A percentile compares a stretch with the other conserved stretches of the same genome.
These are phyloP conservation scores for Centropristis striata DNA, from an alignment of 2,113 vertebrate genomes.

Conservation along the genomic window DNA sequence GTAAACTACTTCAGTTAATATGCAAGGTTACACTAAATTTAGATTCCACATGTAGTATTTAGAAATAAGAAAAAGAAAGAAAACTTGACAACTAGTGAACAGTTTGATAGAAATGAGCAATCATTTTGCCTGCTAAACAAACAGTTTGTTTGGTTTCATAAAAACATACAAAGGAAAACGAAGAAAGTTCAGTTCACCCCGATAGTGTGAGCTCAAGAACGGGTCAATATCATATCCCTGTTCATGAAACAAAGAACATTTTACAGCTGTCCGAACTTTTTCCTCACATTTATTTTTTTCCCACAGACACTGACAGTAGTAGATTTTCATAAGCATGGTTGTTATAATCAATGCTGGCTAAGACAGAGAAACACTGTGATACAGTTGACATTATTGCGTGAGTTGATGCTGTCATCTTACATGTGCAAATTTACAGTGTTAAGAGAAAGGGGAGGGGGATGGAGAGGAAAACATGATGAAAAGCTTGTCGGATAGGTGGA, in stretches of 20 bases:
- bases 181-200: slow-evolving; percentile 22
- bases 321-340: slow-evolving; percentile 32
- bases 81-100: background rate
- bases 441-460: background rate
- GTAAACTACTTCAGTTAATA: slow-evolving; percentile 40
- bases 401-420: slow-evolving; percentile 16
- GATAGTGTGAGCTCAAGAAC: slow-evolving; percentile 35
- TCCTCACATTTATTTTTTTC: slow-evolving; percentile 32
- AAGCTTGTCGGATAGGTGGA: background rate
- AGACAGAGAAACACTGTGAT: slow-evolving; percentile 40
- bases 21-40: background rate
- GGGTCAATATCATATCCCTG: slow-evolving; percentile 20
- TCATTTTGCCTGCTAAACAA: too few species aligned
- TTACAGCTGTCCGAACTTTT: slow-evolving; percentile 24
- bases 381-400: slow-evolving; percentile 63
- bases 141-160: slow-evolving; percentile 44
- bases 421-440: slow-evolving; percentile 63
- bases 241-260: slow-evolving; percentile 37
- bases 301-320: slow-evolving; percentile 30
- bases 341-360: slow-evolving; percentile 33
- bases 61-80: slow-evolving; percentile 1
- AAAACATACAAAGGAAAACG: slow-evolving; percentile 40
- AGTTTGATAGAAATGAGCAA: slow-evolving; percentile 10
- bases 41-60: background rate
- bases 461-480: slow-evolving; percentile 8